Evolutionary conservation across 2,888 invertebrate species (phyloP), one percentile per base, ranked within the genome.

Genomic region (Conops quadrifasciatus): DNA sequence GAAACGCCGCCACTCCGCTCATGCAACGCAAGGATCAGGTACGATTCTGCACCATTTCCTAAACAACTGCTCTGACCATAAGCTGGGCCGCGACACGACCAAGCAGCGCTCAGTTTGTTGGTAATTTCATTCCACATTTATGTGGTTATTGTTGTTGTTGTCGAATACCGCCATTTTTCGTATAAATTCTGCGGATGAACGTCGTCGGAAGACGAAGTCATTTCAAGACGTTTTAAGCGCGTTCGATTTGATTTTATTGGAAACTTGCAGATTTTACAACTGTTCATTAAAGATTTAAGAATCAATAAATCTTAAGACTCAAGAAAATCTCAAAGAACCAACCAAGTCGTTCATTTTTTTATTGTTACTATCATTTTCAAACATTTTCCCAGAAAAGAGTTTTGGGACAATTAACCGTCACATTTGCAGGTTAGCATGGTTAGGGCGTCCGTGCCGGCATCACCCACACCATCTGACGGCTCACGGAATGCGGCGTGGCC

Each of bases 11-110:
- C 70, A 88, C 88, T 71, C 87, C 87, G 49, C 77, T 85, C 72
- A 86, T 88, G 74, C 81, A 83, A 68, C 86, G 88, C 79, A 84
- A 84, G 82, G 85, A 83, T 80, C 85, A 85, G 86, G 84, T 84
- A 85, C 84, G 84, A 80, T 82, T 78, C 84, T 85, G 84, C 84
- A 86, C 80, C 84, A 86, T 85, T 82, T 85, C 80, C 81, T 86
- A 85, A 82, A 78, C 73, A 73, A 73, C 69, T 62, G 30, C 60
- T 67, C 67, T 49, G 68, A 49, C 51, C 68, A 58, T 28, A 19
- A 62, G 51, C 62, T 60, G 36, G 15, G 62, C 64, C 19, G 63
- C 67, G 7, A 13, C 49, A n/a, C n/a, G n/a, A n/a, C n/a, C n/a
- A 3, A 28, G 47, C 60, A 7, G 49, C 60, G 60, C 19, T 60